A percentile compares a stretch with the other conserved stretches of the same genome.
phyloP scores from a whole-genome alignment of 2,888 invertebrate genomes.

The Alloplasta piceator region DNA sequence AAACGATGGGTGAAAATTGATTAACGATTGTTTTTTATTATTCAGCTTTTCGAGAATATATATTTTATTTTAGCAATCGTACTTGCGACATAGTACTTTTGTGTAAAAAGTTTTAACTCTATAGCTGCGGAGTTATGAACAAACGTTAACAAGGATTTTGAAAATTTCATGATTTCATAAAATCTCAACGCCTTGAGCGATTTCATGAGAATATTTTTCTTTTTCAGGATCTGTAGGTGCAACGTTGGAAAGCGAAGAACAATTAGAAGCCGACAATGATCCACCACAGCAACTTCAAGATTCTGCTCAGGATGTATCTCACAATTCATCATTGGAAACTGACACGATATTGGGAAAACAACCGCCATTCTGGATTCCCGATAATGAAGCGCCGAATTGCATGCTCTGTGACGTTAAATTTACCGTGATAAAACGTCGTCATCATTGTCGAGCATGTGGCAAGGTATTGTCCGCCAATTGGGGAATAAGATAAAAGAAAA shows the following conservation, averaged over 20 bases:
- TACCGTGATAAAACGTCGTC: slow-evolving; percentile 91
- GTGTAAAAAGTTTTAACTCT: too few species aligned
- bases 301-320: slow-evolving; percentile 78
- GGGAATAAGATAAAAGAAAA: not conserved
- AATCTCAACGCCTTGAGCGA: too few species aligned
- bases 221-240: slow-evolving; percentile 70
- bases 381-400: slow-evolving; percentile 91
- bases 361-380: slow-evolving; percentile 94
- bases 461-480: slow-evolving; percentile 84
- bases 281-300: slow-evolving; percentile 71
- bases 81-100: too few species aligned
- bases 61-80: too few species aligned
- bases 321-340: slow-evolving; percentile 79
- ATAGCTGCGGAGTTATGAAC: too few species aligned
- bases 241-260: slow-evolving; percentile 72
- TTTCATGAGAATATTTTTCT: not conserved
- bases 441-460: slow-evolving; percentile 95
- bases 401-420: slow-evolving; percentile 93
- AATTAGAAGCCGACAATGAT: slow-evolving; percentile 70
- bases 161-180: too few species aligned
- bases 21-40: not conserved
- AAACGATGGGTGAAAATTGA: slow-evolving; percentile 69
- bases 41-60: too few species aligned
- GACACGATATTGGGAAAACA: slow-evolving; percentile 87
- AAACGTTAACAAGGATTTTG: too few species aligned